A percentile compares a stretch with the other conserved stretches of the same genome.
phyloP scores from a whole-genome alignment of 2,888 invertebrate genomes.

The Lepidocyrtinus sp. region DNA sequence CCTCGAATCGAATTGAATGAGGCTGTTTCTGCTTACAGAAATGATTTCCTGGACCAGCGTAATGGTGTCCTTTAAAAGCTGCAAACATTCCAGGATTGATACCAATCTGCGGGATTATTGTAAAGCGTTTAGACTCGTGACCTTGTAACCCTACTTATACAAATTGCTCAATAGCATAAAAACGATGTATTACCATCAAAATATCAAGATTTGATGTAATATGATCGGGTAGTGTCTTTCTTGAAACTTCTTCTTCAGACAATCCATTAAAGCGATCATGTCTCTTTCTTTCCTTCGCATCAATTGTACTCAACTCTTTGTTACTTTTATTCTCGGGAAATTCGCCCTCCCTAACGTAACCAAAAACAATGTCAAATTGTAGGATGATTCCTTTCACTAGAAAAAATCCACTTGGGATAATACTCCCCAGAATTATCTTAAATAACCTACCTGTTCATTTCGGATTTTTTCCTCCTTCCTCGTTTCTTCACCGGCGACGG shows the following conservation, averaged over 20 bases:
- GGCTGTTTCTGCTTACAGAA: constrained; percentile 81
- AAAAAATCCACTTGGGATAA: constrained; percentile 29
- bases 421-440: too few species aligned
- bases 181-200: constrained; percentile 84
- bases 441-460: constrained; percentile 52
- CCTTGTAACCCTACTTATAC: too few species aligned
- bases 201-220: constrained; percentile 95
- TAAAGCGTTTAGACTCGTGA: too few species aligned
- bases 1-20: too few species aligned
- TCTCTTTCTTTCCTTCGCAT: constrained; percentile 88
- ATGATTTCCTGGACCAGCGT: constrained; percentile 98
- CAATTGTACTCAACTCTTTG: constrained; percentile 57
- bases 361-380: neutral
- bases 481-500: constrained; percentile 81
- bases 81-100: constrained; percentile 98
- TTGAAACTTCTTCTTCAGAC: constrained; percentile 96
- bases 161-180: neutral
- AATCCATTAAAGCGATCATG: constrained; percentile 96
- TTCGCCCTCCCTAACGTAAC: constrained; percentile 63
- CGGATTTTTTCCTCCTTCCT: constrained; percentile 86
- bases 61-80: constrained; percentile 98
- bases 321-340: constrained; percentile 47
- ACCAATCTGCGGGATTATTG: constrained; percentile 83
- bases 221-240: constrained; percentile 95
- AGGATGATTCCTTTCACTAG: neutral